A percentile compares a stretch with the other conserved stretches of the same genome.
phyloP scores from a whole-genome alignment of 2,888 invertebrate genomes.

The Catocala sponsa region DNA sequence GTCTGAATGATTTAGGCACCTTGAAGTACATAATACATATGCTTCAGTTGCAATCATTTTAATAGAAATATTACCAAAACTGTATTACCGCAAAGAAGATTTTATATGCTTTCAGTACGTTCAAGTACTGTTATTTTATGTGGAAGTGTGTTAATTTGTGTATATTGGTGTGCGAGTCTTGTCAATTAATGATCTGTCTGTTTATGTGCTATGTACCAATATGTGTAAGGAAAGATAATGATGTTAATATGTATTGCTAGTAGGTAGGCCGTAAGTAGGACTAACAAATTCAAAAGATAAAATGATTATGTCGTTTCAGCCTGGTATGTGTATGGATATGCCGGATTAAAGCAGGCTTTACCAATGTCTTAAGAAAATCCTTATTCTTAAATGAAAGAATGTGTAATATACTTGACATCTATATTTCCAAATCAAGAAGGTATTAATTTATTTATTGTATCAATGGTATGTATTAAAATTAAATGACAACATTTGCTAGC shows the following conservation, averaged over 20 bases:
- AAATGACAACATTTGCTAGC: no score
- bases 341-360: neutral
- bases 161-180: constrained; percentile 52
- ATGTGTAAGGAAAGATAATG: constrained; percentile 35
- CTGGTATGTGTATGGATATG: neutral
- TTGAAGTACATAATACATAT: no score
- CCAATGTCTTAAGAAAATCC: no score
- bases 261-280: constrained; percentile 52
- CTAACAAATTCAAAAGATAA: constrained; percentile 46
- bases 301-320: constrained; percentile 6
- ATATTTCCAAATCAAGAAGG: no score
- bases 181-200: constrained; percentile 60
- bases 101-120: constrained; percentile 54
- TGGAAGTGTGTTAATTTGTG: constrained; percentile 41
- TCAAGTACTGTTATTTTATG: constrained; percentile 56
- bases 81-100: constrained; percentile 32
- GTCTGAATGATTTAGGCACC: neutral
- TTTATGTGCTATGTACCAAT: constrained; percentile 47
- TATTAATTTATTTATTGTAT: no score
- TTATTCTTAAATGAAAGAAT: no score
- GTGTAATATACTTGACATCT: no score
- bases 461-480: no score
- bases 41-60: constrained; percentile 14
- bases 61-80: constrained; percentile 39
- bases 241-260: constrained; percentile 40